Evolutionary conservation across 1,140 invertebrate species (phyloP).

Genomic region (Nautilus pompilius): DNA sequence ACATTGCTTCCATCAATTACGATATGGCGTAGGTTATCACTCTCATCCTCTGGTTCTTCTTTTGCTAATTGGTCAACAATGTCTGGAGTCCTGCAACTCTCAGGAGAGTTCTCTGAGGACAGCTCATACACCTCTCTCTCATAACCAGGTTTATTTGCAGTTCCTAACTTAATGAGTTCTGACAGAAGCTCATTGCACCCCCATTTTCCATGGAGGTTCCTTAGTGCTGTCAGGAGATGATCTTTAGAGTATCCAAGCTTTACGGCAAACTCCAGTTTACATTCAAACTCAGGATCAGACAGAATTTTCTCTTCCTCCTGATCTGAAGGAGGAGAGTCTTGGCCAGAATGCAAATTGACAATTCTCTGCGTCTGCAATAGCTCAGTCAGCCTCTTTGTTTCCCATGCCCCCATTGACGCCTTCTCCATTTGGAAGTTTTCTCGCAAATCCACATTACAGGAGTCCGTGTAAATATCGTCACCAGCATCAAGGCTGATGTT

Average conservation of each 20-base stretch:
- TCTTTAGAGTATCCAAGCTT: slow-evolving; percentile 89
- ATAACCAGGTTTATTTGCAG: slow-evolving; percentile 7
- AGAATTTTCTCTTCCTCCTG: slow-evolving; percentile 8
- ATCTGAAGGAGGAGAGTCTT: slow-evolving; percentile 3
- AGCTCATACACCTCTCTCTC: slow-evolving; percentile 1
- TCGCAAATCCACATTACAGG: too few relatives aligned
- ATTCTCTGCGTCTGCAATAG: too few relatives aligned
- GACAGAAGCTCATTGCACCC: slow-evolving; percentile 83
- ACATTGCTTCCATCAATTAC: slow-evolving; percentile 56
- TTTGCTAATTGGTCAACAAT: slow-evolving; percentile 4
- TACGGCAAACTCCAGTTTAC: slow-evolving; percentile 73
- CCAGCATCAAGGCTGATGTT: too few relatives aligned
- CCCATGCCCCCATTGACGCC: too few relatives aligned
- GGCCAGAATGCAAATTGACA: too few relatives aligned
- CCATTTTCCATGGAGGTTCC: slow-evolving; percentile 77
- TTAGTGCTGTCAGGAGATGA: slow-evolving; percentile 77
- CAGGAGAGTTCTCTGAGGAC: neutral
- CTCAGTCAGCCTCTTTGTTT: neutral
- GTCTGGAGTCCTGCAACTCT: neutral
- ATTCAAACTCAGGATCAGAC: slow-evolving; percentile 34
- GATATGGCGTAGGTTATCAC: slow-evolving; percentile 40
- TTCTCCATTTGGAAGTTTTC: too few relatives aligned
- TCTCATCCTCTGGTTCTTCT: slow-evolving; percentile 4
- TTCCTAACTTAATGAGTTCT: slow-evolving; percentile 60
- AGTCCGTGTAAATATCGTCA: too few relatives aligned